phyloP scores from a whole-genome alignment of 2,113 vertebrate species.

The Cavia porcellus region DNA sequence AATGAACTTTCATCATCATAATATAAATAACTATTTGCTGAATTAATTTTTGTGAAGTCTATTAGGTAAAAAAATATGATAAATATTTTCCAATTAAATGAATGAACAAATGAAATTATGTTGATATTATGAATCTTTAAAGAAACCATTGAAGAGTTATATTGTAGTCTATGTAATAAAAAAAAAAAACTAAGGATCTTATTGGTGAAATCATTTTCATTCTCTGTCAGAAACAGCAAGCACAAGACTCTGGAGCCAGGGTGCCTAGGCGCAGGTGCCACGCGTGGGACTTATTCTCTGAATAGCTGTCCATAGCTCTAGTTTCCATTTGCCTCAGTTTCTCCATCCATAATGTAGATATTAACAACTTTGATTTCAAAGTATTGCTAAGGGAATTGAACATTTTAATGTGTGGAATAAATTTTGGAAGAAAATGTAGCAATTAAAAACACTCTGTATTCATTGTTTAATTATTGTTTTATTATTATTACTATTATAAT shows the following conservation, averaged over 20 bases:
- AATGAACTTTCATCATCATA: neutral
- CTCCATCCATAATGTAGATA: neutral
- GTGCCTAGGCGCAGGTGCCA: neutral
- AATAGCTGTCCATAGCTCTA: accelerated
- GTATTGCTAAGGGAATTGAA: neutral
- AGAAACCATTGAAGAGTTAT: neutral
- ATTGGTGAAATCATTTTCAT: neutral
- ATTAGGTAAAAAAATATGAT: neutral
- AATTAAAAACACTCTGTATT: neutral
- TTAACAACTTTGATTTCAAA: neutral
- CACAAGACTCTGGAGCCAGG: neutral
- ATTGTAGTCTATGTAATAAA: neutral
- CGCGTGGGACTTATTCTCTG: accelerated
- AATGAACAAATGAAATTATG: neutral
- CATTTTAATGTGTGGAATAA: neutral
- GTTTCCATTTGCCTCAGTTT: neutral
- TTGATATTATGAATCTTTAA: neutral
- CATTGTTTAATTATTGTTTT: conserved; percentile 9
- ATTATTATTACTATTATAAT: conserved; percentile 11
- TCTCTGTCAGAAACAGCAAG: neutral
- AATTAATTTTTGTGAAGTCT: neutral
- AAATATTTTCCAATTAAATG: neutral
- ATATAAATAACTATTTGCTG: neutral
- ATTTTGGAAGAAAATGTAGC: neutral
- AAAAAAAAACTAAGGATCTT: neutral